phyloP scores from a whole-genome alignment of 2,797 vertebrate species.

The Prionace glauca region DNA sequence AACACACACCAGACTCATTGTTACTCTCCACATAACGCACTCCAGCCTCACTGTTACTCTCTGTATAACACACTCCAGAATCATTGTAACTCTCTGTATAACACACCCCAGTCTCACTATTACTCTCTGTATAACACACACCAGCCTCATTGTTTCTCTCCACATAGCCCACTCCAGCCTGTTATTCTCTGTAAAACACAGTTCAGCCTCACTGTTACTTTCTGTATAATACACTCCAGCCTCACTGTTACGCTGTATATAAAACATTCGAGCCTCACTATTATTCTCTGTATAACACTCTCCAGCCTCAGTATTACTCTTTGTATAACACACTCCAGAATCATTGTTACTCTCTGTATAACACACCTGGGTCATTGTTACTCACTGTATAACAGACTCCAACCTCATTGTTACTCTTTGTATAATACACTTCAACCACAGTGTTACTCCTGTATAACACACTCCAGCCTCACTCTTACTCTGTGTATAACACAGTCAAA shows the following conservation, averaged over 20 bases:
- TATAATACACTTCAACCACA: background rate
- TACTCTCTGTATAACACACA: background rate
- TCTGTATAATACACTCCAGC: no score
- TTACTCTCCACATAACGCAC: background rate
- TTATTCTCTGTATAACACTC: no score
- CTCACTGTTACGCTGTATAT: no score
- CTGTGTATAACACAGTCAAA: no score
- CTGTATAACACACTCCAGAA: background rate
- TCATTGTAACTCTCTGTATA: background rate
- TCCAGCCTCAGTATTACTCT: no score
- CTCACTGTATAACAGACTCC: background rate
- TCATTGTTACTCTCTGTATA: no score
- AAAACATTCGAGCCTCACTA: no score
- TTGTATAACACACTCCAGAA: no score
- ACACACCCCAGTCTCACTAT: background rate
- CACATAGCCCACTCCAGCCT: no score
- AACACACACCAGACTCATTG: background rate
- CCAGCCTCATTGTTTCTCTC: background rate
- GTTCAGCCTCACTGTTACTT: no score
- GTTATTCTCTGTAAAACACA: no score
- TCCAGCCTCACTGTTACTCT: background rate
- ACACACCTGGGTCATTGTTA: background rate
- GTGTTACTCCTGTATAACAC: background rate
- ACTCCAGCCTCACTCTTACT: no score
- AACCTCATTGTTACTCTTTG: background rate